Conservation (phyloP, 2,113 vertebrate genomes). For the Halcyon malimbica region DNA sequence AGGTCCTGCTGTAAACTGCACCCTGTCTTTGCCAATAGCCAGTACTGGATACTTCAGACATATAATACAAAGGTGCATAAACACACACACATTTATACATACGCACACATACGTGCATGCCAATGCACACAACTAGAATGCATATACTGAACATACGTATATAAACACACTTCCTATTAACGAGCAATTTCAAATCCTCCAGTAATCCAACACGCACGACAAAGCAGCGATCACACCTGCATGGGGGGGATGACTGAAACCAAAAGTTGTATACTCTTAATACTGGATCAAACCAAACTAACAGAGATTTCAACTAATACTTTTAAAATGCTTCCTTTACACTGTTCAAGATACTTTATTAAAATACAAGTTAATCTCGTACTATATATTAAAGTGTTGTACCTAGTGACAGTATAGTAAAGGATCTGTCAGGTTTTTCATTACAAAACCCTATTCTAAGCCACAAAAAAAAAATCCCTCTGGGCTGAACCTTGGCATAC, state of each 20-base stretch:
- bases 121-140: neutral
- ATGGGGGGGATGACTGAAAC: neutral
- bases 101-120: accelerated
- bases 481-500: slow-evolving; percentile 27
- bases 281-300: neutral
- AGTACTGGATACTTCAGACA: neutral
- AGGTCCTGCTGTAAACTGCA: neutral
- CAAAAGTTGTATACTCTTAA: neutral
- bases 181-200: neutral
- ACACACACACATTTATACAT: neutral
- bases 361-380: slow-evolving; percentile 39
- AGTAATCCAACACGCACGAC: accelerated
- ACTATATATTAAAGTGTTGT: slow-evolving; percentile 16
- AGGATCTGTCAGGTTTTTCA: slow-evolving; percentile 52
- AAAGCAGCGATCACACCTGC: neutral
- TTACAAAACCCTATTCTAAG: slow-evolving; percentile 53
- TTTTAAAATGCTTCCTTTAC: slow-evolving; percentile 19
- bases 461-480: neutral
- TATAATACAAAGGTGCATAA: neutral
- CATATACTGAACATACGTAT: neutral
- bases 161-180: neutral
- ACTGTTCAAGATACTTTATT: slow-evolving; percentile 23
- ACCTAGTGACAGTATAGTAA: slow-evolving; percentile 27
- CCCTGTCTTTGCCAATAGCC: neutral
- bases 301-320: slow-evolving; percentile 15